Evolutionary conservation across 2,888 invertebrate genomes (phyloP), one percentile per base, ranked within the genome.

Genomic region (Metopia argyrocephala): DNA sequence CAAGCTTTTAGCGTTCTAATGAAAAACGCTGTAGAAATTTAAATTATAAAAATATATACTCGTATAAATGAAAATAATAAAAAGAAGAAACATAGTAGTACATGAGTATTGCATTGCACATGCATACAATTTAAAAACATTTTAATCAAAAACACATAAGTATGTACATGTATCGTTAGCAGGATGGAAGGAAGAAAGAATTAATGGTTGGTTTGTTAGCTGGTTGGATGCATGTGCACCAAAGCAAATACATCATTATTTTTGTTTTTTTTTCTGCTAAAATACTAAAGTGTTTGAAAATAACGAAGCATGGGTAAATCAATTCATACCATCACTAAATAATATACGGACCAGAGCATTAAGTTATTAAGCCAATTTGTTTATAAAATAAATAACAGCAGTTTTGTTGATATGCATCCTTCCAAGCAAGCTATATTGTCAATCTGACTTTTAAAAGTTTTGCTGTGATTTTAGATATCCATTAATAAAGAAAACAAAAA

Each of bases 231-330:
- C 9, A 38, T 38, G 38, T 38, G 38, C 38, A 38, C 38, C 4
- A 15, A 3, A 38, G 38, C 15, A 38, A 38, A 38, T n/a, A 38
- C 38, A 38, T 38, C 12, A 38, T 38, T 38, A 38, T 38, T 38
- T 12, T 38, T n/a, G n/a, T n/a, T n/a, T n/a, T n/a, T n/a, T n/a
- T n/a, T n/a, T n/a, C n/a, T n/a, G n/a, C n/a, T 38, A 12, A 38
- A 38, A 15, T 38, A 38, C 38, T 52, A 5, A 38, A 38, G 5
- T 54, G 59, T 15, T 28, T 20, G 27, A 18, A 25, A 71, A 48
- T 28, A 27, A 18, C n/a, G 15, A 20, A 62, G 38, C 61, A 61
- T n/a, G 71, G 61, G 25, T 71, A 27, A 62, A 50, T 50, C 38
- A 18, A 20, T 61, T 38, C 5, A 71, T 38, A 45, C 1, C 15